These are phyloP conservation scores for Schlechtendalia chinensis DNA, from an alignment of 1,140 invertebrate genomes.

Conservation along the genomic window DNA sequence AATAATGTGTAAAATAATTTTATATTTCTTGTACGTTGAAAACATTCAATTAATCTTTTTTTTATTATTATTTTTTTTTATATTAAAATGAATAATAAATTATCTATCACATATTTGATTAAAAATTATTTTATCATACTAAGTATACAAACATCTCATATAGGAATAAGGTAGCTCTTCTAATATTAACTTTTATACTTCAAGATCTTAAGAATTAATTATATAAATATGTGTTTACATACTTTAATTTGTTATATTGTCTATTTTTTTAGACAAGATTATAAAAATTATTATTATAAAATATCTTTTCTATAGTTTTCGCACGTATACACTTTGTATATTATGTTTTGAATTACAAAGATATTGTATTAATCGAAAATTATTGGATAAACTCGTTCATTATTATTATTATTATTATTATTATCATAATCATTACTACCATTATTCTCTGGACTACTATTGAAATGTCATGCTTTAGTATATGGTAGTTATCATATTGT, in stretches of 20 bases:
- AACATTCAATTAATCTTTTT: too few species aligned
- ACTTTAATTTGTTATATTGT: not conserved
- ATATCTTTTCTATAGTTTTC: not conserved
- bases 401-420: too few species aligned
- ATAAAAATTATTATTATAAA: too few species aligned
- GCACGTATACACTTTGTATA: not conserved
- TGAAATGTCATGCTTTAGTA: not conserved
- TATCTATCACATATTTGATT: too few species aligned
- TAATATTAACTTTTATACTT: not conserved
- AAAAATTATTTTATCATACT: too few species aligned
- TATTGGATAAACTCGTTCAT: not conserved
- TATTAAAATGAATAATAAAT: too few species aligned
- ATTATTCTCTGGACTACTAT: not conserved
- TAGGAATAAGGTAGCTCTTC: not conserved
- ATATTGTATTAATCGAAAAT: conserved; percentile 8
- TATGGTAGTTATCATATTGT: too few species aligned
- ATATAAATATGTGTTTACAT: conserved; percentile 19
- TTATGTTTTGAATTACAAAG: conserved; percentile 7
- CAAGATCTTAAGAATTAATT: not conserved
- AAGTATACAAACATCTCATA: not conserved
- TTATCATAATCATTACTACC: too few species aligned
- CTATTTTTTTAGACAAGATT: not conserved
- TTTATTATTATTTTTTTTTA: too few species aligned
- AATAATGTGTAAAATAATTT: too few species aligned
- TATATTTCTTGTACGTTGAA: too few species aligned